Evolutionary conservation across 2,797 vertebrate species (phyloP).

Genomic region (Morelia viridis): DNA sequence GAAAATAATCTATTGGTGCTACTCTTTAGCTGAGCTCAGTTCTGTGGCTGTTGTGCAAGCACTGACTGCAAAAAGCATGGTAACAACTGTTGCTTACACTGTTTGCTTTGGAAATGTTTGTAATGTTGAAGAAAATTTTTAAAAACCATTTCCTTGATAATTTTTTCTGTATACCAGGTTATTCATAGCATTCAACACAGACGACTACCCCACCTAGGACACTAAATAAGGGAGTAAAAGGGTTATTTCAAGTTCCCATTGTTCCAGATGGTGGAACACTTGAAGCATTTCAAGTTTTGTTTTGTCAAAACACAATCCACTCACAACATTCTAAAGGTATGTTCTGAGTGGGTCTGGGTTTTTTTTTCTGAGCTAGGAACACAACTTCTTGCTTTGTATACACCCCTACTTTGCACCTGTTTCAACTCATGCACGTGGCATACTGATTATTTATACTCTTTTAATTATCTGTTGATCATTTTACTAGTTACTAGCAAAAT

Average conservation of each 20-base stretch:
- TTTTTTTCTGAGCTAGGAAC: background rate
- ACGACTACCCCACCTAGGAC: background rate
- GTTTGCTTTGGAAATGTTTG: background rate
- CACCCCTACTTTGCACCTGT: background rate
- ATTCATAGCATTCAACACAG: background rate
- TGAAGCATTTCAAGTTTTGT: background rate
- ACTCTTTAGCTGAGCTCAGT: background rate
- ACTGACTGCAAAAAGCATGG: background rate
- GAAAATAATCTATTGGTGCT: background rate
- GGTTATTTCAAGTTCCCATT: background rate
- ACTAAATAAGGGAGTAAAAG: background rate
- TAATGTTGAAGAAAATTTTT: background rate
- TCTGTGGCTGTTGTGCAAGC: background rate
- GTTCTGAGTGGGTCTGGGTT: background rate
- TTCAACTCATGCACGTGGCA: background rate
- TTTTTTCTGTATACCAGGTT: background rate
- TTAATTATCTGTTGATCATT: background rate
- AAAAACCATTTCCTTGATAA: background rate
- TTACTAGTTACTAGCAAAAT: background rate
- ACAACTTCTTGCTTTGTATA: background rate
- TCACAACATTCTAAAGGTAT: background rate
- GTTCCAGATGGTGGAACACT: background rate
- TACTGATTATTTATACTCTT: background rate
- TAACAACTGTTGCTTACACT: background rate
- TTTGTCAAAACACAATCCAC: background rate